Evolutionary conservation across 2,113 vertebrate species (phyloP).

Genomic region (Stomatorhinus ivindoensis): DNA sequence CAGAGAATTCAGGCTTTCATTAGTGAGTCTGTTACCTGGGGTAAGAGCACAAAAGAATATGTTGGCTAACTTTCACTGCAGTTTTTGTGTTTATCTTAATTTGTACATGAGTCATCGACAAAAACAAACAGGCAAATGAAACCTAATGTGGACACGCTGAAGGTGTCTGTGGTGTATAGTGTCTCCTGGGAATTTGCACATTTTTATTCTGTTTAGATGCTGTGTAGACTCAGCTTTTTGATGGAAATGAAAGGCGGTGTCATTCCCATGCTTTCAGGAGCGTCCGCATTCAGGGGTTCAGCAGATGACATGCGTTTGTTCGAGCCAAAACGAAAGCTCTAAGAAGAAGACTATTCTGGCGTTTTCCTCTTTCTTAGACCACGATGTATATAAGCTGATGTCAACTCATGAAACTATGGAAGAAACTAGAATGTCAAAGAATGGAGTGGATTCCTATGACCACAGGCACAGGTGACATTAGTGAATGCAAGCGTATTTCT

Average conservation of each 20-base stretch:
- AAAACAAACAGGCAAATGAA: not conserved
- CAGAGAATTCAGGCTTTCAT: constrained; percentile 13
- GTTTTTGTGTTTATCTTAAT: not conserved
- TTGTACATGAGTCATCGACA: constrained; percentile 2
- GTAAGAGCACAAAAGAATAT: constrained; percentile 7
- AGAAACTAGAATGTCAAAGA: not conserved
- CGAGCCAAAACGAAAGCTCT: constrained; percentile 9
- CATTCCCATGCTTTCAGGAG: not conserved
- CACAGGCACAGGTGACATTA: not conserved
- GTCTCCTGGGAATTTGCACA: no score
- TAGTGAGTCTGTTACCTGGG: constrained; percentile 10
- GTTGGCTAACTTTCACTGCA: constrained; percentile 1
- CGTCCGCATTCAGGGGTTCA: not conserved
- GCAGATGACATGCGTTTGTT: not conserved
- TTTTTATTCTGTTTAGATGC: not conserved
- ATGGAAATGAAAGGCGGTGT: constrained; percentile 17
- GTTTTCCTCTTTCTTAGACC: constrained; percentile 21
- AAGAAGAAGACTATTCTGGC: constrained; percentile 2
- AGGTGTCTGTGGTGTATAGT: not conserved
- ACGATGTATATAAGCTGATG: not conserved
- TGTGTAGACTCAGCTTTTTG: not conserved
- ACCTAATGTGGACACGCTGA: not conserved
- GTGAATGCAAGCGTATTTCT: not conserved
- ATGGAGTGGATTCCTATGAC: not conserved
- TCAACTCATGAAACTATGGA: not conserved